These are phyloP conservation scores for Stylophora pistillata DNA, from an alignment of 64 coral and sea anemone genomes.

Conservation along the genomic window DNA sequence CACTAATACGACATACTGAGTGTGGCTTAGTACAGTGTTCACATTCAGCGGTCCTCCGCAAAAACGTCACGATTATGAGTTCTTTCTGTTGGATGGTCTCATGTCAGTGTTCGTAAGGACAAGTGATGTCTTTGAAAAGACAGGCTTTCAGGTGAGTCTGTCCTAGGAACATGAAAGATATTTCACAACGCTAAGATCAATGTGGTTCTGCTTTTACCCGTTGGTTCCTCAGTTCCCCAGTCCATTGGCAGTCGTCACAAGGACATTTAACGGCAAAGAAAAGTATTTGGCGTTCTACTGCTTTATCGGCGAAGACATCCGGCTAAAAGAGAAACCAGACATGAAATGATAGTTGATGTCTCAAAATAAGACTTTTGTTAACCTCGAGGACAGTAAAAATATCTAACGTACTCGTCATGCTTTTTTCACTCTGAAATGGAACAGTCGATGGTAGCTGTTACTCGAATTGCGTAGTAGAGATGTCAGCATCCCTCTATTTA, in stretches of 20 bases:
- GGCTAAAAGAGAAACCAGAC: background rate
- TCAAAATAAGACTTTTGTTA: too few relatives aligned
- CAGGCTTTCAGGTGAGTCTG: slow-evolving; percentile 3
- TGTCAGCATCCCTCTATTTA: too few relatives aligned
- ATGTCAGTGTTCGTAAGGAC: background rate
- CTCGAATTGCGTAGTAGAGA: too few relatives aligned
- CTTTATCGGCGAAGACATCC: background rate
- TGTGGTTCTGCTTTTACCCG: background rate
- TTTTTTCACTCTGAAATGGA: too few relatives aligned
- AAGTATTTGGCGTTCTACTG: background rate
- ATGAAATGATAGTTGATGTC: background rate
- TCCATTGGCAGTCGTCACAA: background rate
- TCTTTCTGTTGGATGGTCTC: background rate
- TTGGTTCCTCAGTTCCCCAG: background rate
- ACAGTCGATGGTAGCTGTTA: too few relatives aligned
- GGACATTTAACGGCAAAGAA: background rate
- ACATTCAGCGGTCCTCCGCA: background rate
- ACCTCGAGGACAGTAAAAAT: too few relatives aligned
- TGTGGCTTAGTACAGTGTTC: background rate
- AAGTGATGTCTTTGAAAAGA: background rate
- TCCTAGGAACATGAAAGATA: background rate
- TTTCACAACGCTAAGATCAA: too few relatives aligned
- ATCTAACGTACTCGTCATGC: too few relatives aligned
- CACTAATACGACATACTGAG: background rate
- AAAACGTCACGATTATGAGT: background rate